phyloP scores from a whole-genome alignment of 2,888 invertebrate genomes.

The Dione juno region DNA sequence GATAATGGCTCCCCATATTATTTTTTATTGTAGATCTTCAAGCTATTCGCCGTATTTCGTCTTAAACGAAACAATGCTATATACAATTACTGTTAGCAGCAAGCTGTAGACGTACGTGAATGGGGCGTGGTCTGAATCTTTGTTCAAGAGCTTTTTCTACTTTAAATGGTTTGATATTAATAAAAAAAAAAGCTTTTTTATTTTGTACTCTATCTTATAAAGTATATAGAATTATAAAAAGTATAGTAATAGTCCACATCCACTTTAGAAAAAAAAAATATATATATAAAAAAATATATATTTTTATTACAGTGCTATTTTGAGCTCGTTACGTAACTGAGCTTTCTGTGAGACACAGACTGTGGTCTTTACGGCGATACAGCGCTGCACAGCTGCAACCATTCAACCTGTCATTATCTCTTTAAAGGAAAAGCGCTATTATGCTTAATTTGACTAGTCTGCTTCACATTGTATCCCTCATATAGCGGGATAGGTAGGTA shows the following conservation, averaged over 20 bases:
- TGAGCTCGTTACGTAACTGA: constrained; percentile 21
- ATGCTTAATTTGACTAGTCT: background rate
- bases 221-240: no score
- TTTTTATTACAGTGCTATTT: background rate
- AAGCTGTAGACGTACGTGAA: constrained; percentile 16
- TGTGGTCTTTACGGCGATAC: constrained; percentile 24
- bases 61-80: constrained; percentile 8
- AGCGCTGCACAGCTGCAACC: constrained; percentile 17
- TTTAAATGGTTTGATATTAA: background rate
- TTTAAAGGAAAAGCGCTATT: background rate
- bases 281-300: no score
- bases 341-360: constrained; percentile 24
- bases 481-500: background rate
- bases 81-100: constrained; percentile 23
- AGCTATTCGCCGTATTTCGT: background rate
- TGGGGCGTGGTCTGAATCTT: constrained; percentile 37
- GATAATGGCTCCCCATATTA: background rate
- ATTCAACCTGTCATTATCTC: constrained; percentile 18
- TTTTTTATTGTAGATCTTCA: background rate
- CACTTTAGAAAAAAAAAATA: no score
- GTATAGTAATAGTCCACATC: no score
- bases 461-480: no score
- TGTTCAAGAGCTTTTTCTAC: constrained; percentile 32
- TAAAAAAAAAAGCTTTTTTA: no score
- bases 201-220: no score